Conservation (phyloP, 2,797 vertebrate species). For the Trachops cirrhosus region DNA sequence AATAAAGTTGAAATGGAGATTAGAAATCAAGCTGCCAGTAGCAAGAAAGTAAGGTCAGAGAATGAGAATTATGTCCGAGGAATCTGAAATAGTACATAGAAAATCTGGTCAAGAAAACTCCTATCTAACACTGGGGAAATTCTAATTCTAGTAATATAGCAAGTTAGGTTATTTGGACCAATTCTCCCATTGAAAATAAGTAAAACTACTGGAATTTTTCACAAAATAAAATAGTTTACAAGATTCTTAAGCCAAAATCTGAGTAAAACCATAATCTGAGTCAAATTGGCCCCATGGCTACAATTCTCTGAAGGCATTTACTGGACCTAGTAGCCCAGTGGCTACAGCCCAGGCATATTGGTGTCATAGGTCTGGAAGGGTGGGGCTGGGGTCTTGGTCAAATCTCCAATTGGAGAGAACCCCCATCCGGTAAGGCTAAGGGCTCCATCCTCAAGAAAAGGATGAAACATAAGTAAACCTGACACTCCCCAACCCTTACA, state of each 20-base stretch:
- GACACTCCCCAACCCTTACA: not conserved
- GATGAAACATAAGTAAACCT: constrained; percentile 30
- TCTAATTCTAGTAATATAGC: not conserved
- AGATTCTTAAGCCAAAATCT: not conserved
- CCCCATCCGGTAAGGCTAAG: not conserved
- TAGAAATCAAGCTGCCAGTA: constrained; percentile 1
- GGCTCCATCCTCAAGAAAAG: not conserved
- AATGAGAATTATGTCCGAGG: not conserved
- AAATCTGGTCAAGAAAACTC: not conserved
- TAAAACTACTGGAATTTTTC: not conserved
- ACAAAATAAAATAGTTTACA: not conserved
- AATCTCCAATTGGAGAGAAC: not conserved
- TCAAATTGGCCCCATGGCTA: not conserved
- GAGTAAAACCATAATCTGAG: not conserved
- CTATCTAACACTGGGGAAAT: not conserved
- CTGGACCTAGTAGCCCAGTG: not conserved
- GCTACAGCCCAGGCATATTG: not conserved
- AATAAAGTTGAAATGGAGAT: constrained; percentile 1
- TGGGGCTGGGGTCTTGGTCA: not conserved
- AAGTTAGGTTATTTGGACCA: not conserved
- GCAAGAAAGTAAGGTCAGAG: not conserved
- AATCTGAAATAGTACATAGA: not conserved
- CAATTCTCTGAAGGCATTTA: not conserved
- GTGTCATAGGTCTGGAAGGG: not conserved
- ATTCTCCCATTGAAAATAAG: not conserved